These are phyloP conservation scores for Hemibagrus guttatus DNA, from an alignment of 2,797 vertebrate species.

Conservation along the genomic window DNA sequence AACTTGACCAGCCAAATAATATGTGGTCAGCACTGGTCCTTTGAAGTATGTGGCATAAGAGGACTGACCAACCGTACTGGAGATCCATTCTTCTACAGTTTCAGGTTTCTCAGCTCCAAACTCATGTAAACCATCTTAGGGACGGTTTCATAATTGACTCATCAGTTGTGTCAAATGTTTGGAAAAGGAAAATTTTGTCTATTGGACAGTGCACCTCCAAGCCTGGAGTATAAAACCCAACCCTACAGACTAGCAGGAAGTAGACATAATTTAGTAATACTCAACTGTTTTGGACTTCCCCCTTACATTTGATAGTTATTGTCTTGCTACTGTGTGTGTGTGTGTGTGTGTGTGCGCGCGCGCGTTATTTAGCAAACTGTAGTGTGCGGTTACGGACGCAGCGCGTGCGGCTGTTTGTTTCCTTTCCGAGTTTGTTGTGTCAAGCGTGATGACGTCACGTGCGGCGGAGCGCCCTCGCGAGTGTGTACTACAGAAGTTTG, in stretches of 20 bases:
- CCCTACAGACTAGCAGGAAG: neutral
- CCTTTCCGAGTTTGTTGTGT: constrained; percentile 31
- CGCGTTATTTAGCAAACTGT: neutral
- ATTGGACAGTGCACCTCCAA: neutral
- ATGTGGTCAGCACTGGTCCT: neutral
- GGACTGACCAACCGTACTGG: neutral
- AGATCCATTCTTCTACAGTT: neutral
- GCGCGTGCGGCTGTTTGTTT: constrained; percentile 21
- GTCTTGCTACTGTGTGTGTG: neutral
- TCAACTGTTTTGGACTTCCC: neutral
- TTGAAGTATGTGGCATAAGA: neutral
- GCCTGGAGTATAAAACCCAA: neutral
- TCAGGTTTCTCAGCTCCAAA: neutral
- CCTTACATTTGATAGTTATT: neutral
- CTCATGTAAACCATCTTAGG: neutral
- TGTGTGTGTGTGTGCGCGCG: neutral
- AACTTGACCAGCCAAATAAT: neutral
- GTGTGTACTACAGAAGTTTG: constrained; percentile 29
- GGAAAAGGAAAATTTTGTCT: neutral
- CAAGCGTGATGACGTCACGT: constrained; percentile 52
- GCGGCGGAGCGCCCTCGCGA: constrained; percentile 31
- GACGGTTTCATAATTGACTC: neutral
- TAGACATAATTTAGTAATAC: neutral
- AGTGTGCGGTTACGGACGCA: constrained; percentile 5
- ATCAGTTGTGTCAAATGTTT: neutral